Base-by-base conservation (phyloP, 2,888 invertebrate species). In the Leucophora obtusa region DNA sequence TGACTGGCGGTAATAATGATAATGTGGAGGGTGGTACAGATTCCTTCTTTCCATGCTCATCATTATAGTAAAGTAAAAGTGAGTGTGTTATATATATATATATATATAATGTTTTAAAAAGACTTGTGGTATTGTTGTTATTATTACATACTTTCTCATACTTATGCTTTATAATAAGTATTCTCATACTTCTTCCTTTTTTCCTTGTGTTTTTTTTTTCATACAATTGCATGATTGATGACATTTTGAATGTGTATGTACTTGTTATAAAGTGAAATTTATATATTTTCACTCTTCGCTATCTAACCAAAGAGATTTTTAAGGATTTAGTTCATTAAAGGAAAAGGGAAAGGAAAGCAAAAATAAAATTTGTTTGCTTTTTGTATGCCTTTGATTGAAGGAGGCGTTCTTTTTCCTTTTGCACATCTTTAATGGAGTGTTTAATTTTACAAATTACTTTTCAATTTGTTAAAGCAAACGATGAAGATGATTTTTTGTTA, bases 381-480 rank as follows among this genome's bases (percentile, higher is more conserved):
- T 10, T 15, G 33, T 35, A 58, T 65, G 65, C 17, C 65, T 72
- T 58, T 72, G 56, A 72, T 56, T 72, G 35, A 43, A 56, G 33
- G 15, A 63, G 56, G 50, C 65, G 47, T 56, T 56, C 11, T 62
- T 15, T 21, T 58, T 43, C 15, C 15, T 69, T 62, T 59, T 35
- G n/a, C 33, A 9, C 50, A 68, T 66, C 62, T 68, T 80, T 80
- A 80, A 80, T 80, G 75, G 71, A 75, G 75, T 72, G 68, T 35
- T 75, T 80, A 80, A 80, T 63, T 75, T 75, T 58, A 66, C 68
- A 80, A 80, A 80, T 80, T 75, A 75, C 71, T 75, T 80, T 80
- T 80, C 71, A 80, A 80, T 80, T 75, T 75, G 53, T 60, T 53
- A 51, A 62, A 17, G 17, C 56, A 65, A 63, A 50, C 14, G 10